A percentile compares a stretch with the other conserved stretches of the same genome.
phyloP scores from a whole-genome alignment of 2,113 vertebrate species.

The Tragelaphus scriptus region DNA sequence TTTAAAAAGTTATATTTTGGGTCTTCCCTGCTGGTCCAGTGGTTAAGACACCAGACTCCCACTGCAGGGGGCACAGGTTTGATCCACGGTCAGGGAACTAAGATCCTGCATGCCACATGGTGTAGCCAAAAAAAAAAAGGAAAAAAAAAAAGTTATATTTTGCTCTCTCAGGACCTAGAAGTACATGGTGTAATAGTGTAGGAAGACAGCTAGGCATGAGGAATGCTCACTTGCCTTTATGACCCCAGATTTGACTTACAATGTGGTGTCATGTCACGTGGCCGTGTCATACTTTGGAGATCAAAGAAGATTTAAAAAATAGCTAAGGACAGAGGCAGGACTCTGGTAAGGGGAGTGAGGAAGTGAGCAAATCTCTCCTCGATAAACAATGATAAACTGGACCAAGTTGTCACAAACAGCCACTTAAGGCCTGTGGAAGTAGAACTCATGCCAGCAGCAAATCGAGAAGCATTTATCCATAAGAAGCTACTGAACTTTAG shows the following conservation, averaged over 20 bases:
- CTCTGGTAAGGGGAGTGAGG: neutral
- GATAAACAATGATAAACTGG: neutral
- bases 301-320: neutral
- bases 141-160: neutral
- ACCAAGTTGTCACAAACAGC: neutral
- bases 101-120: neutral
- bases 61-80: neutral
- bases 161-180: neutral
- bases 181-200: neutral
- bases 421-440: neutral
- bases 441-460: neutral
- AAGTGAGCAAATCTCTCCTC: neutral
- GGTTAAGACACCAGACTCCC: neutral
- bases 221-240: neutral
- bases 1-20: neutral
- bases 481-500: neutral
- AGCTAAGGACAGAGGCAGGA: neutral
- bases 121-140: neutral
- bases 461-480: neutral
- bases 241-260: neutral
- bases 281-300: neutral
- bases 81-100: neutral
- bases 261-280: neutral
- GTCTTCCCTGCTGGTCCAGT: neutral
- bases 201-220: neutral